Evolutionary conservation across 2,113 vertebrate genomes (phyloP), one percentile per base, ranked within the genome.

Genomic region (Platanista minor): DNA sequence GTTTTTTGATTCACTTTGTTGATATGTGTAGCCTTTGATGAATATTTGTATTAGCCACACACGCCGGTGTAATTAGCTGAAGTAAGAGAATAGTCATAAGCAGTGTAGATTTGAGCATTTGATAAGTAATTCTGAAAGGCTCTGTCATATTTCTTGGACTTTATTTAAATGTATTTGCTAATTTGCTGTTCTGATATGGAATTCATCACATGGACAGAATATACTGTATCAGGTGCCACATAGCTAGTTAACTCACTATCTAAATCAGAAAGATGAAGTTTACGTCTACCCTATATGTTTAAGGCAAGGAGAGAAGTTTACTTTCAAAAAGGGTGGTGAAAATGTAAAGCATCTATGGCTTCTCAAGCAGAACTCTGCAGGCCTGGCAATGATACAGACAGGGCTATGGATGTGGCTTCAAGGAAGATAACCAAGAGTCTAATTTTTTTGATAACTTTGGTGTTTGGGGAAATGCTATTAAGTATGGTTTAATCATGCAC

Each of bases 381-480:
- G 33, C 49, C 54, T 88, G 43, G 8, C 11, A 25, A 15, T 59
- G 29, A 25, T 21, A 29, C 8, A 75, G 6, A 36, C 3, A 91
- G 8, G 27, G 39, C 12, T 80, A 5, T 20, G 6, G 5, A 52
- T 78, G 31, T 61, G 57, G 83, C 31, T 75, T 78, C 31, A 49
- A 20, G 13, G 64, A 61, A 90, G 31, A 80, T 15, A 41, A 46
- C 4, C 54, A 54, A 84, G 4, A 25, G 15, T 12, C 61, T 80
- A 31, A 23, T 23, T 31, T 14, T 54, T 57, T 46, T 4, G 52
- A 78, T 80, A 80, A 71, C 27, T 57, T 72, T 83, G 71, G 21
- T 89, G 29, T 91, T 84, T 81, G 84, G 49, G 43, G 46, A 93
- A 93, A 80, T 67, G 85, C 27, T 85, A 81, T 78, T 85, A 95